Conservation (phyloP, 2,113 vertebrate genomes). For the Oreocharis arfaki region DNA sequence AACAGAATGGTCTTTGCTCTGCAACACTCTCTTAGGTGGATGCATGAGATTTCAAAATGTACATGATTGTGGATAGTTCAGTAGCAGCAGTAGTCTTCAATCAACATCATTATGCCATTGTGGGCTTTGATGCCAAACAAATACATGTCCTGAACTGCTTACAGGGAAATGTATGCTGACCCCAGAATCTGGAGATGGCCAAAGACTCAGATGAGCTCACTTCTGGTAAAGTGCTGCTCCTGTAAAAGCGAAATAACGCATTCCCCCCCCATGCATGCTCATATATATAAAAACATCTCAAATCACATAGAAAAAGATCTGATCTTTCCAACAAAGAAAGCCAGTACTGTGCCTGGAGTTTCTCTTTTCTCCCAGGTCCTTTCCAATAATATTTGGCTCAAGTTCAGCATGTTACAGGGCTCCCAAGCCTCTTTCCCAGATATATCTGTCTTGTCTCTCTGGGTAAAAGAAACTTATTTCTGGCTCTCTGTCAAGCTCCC, state of each 20-base stretch:
- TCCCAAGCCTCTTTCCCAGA: conserved; percentile 74
- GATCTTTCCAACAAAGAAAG: conserved; percentile 71
- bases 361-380: conserved; percentile 74
- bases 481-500: conserved; percentile 72
- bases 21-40: background rate
- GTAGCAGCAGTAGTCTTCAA: background rate
- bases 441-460: conserved; percentile 77
- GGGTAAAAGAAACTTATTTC: conserved; percentile 71
- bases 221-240: conserved; percentile 38
- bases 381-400: conserved; percentile 70
- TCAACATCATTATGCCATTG: background rate
- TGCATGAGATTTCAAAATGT: background rate
- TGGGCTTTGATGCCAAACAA: background rate
- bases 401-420: conserved; percentile 64
- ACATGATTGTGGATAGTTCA: background rate
- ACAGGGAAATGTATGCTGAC: background rate
- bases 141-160: background rate
- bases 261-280: background rate
- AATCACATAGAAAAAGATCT: conserved; percentile 43
- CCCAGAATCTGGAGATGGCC: background rate
- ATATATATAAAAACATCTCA: conserved; percentile 46
- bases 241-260: background rate
- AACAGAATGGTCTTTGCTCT: background rate
- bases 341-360: conserved; percentile 73
- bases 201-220: conserved; percentile 1